Evolutionary conservation across 2,888 invertebrate species (phyloP), one percentile per base, ranked within the genome.

Genomic region (Hydrotaea cyrtoneurina): DNA sequence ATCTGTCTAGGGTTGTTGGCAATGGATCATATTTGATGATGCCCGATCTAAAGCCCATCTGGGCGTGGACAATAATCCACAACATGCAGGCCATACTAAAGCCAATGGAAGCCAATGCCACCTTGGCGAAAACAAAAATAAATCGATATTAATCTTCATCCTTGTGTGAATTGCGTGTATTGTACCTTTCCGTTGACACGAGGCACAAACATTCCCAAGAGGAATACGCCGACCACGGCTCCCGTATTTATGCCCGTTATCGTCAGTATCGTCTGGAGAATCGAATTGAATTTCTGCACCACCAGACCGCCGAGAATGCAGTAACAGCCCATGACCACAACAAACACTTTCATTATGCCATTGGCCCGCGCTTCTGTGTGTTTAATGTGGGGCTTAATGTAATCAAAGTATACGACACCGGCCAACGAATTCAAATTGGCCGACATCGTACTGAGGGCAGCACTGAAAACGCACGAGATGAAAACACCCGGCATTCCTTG

Each of bases 151-250:
- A 36, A 23, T 7, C n/a, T 21, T 57, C 7, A 0, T 57, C 57
- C 21, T n/a, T 15, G 13, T 15, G 4, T 50, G 50, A 50, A 2
- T 19, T 21, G 19, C 39, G 26, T 26, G n/a, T 4, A 17, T 57
- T 75, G 43, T 82, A 89, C 92, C 86, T 89, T 91, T 7, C 90
- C 93, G 89, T 94, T 94, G 1, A 94, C 93, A 91, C 94, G 95
- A 0, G 96, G 95, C 79, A 95, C 92, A 86, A 95, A 92, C 93
- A 96, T 94, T n/a, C 95, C 96, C 43, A 96, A 89, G 5, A 94
- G 93, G 88, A 96, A 96, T 0, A 95, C 93, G 0, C 95, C 95
- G 80, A 95, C 94, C 4, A 95, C 94, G 11, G 95, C 94, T 0
- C 95, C 95, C 0, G 94, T 93, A 21, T 92, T 92, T 17, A 94